phyloP scores from a whole-genome alignment of 1,140 invertebrate genomes.

The Scaptomyza graminum region DNA sequence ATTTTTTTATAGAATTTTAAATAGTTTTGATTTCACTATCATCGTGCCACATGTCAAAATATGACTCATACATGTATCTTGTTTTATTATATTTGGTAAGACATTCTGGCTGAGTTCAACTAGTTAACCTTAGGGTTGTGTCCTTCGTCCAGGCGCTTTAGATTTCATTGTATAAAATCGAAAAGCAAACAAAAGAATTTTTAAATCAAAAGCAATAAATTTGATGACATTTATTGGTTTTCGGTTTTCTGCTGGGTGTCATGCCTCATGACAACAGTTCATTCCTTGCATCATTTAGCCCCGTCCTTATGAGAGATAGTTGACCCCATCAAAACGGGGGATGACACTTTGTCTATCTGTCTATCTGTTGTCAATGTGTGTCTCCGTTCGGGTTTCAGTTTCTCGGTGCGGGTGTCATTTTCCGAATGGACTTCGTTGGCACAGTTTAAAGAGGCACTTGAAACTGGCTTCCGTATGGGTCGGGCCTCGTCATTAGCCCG shows the following conservation, averaged over 20 bases:
- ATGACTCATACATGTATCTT: not conserved
- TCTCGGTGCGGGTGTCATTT: slow-evolving; percentile 48
- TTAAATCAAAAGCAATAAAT: slow-evolving; percentile 81
- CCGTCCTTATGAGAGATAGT: slow-evolving; percentile 56
- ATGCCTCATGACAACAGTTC: slow-evolving; percentile 37
- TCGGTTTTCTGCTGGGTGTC: slow-evolving; percentile 65
- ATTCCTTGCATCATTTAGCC: slow-evolving; percentile 64
- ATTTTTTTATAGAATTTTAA: no score
- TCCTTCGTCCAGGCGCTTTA: slow-evolving; percentile 12
- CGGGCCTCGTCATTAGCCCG: slow-evolving; percentile 65
- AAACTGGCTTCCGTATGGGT: slow-evolving; percentile 53
- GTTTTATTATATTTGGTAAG: no score
- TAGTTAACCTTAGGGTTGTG: slow-evolving; percentile 20
- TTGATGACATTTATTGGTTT: slow-evolving; percentile 83
- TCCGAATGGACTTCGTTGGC: slow-evolving; percentile 14
- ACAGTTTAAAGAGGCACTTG: slow-evolving; percentile 62
- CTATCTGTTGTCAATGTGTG: not conserved
- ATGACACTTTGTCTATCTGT: slow-evolving; percentile 9
- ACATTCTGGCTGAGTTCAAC: not conserved
- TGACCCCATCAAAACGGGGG: slow-evolving; percentile 54
- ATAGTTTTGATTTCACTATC: no score
- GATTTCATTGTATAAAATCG: slow-evolving; percentile 64
- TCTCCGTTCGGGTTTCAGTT: slow-evolving; percentile 4
- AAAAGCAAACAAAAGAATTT: slow-evolving; percentile 78
- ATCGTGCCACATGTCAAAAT: not conserved